These are phyloP conservation scores for Cartodere bifasciata DNA, from an alignment of 2,888 invertebrate genomes.

Conservation along the genomic window DNA sequence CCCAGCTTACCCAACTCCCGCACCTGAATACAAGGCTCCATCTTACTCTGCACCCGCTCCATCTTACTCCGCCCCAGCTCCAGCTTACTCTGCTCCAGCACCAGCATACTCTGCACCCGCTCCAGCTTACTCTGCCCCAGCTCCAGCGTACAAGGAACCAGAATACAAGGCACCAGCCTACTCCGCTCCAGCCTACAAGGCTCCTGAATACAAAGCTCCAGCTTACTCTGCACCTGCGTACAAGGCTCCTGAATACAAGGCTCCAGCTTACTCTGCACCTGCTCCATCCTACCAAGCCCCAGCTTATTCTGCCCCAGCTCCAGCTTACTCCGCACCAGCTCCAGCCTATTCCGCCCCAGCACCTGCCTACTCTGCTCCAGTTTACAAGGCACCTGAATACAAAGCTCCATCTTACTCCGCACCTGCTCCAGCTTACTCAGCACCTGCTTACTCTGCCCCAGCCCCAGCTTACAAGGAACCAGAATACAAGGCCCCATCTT, in stretches of 20 bases:
- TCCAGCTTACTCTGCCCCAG: constrained; percentile 8
- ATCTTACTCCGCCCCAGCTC: constrained; percentile 9
- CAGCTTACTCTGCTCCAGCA: constrained; percentile 11
- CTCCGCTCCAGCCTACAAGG: constrained; percentile 10
- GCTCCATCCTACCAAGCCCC: constrained; percentile 9
- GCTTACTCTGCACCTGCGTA: constrained; percentile 9
- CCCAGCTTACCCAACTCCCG: constrained; percentile 9
- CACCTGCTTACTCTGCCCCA: constrained; percentile 9
- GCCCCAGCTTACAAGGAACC: constrained; percentile 7
- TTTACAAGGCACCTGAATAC: constrained; percentile 9
- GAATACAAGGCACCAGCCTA: constrained; percentile 6
- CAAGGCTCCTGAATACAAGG: constrained; percentile 9
- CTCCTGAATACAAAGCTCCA: constrained; percentile 7
- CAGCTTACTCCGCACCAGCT: constrained; percentile 16
- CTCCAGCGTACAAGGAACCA: constrained; percentile 8
- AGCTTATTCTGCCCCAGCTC: constrained; percentile 10
- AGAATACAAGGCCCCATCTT: constrained; percentile 11
- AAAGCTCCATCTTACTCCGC: constrained; percentile 11
- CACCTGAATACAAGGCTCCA: constrained; percentile 7
- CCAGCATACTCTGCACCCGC: constrained; percentile 10
- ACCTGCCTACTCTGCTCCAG: constrained; percentile 13
- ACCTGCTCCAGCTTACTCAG: constrained; percentile 9
- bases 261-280: constrained; percentile 10
- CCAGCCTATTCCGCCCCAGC: constrained; percentile 15
- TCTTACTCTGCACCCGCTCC: constrained; percentile 10